Conservation (phyloP, 2,888 invertebrate species). For the Ptilodon capucinus region DNA sequence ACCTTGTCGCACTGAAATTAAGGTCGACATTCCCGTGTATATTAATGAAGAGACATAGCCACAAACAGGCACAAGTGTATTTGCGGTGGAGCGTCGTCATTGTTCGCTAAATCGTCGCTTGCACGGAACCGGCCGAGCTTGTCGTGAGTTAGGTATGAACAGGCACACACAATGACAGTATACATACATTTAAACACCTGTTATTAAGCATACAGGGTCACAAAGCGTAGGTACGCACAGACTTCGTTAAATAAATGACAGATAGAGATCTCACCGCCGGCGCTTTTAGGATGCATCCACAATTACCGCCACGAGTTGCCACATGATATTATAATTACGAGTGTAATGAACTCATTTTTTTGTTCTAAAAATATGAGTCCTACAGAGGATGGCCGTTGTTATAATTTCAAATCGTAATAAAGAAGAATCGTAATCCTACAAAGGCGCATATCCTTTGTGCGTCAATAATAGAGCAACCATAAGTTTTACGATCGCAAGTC, state of each 20-base stretch:
- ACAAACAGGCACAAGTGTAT: conserved; percentile 70
- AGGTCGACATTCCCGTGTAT: conserved; percentile 37
- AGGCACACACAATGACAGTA: conserved; percentile 73
- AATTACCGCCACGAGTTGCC: conserved; percentile 55
- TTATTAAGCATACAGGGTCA: conserved; percentile 79
- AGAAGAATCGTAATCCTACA: background rate
- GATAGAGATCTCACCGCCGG: conserved; percentile 69
- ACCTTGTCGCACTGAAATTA: conserved; percentile 35
- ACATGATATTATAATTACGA: conserved; percentile 58
- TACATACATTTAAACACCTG: conserved; percentile 81
- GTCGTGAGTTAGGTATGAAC: conserved; percentile 77
- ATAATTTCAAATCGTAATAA: conserved; percentile 1
- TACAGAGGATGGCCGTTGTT: conserved; percentile 4
- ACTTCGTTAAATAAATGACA: conserved; percentile 75
- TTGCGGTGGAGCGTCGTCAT: conserved; percentile 79
- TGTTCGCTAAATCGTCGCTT: conserved; percentile 82
- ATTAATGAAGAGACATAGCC: conserved; percentile 60
- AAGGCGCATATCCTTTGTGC: conserved; percentile 2
- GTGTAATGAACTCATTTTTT: conserved; percentile 53
- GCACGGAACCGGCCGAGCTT: conserved; percentile 78
- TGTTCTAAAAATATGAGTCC: conserved; percentile 9
- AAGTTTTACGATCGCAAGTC: too few species aligned
- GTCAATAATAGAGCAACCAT: too few species aligned
- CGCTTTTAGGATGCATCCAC: conserved; percentile 69
- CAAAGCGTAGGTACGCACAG: conserved; percentile 61